These are phyloP conservation scores for Ammodramus savannarum DNA, from an alignment of 2,113 vertebrate genomes.

Conservation along the genomic window DNA sequence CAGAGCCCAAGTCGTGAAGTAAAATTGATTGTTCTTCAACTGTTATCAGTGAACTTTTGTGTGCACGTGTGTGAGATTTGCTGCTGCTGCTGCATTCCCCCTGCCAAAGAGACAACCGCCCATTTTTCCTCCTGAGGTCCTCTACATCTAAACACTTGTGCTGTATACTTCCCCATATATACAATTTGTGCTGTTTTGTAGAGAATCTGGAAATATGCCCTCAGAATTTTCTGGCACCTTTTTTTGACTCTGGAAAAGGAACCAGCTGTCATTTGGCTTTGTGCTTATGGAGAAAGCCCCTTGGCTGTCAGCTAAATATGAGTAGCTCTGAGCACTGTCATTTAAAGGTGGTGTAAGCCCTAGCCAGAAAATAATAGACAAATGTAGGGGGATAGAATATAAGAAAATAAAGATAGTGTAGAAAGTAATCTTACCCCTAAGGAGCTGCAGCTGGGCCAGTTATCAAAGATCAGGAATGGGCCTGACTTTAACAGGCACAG, in stretches of 20 bases:
- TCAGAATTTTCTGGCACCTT: not conserved
- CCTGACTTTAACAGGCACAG: no score
- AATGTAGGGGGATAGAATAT: not conserved
- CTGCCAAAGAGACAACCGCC: not conserved
- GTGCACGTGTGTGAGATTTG: not conserved
- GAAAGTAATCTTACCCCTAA: no score
- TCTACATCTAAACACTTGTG: not conserved
- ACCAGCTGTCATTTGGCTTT: not conserved
- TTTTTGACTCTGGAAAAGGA: not conserved
- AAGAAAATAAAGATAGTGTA: no score
- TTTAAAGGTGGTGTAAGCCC: not conserved
- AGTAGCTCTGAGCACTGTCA: not conserved
- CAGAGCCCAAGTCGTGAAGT: not conserved
- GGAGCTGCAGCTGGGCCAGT: no score
- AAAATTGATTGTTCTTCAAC: not conserved
- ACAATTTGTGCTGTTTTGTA: not conserved
- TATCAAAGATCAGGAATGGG: no score
- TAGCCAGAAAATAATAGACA: not conserved
- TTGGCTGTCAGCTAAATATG: not conserved
- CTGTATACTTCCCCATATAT: not conserved
- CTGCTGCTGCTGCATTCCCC: not conserved
- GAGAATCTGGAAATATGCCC: not conserved
- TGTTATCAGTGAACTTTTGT: not conserved
- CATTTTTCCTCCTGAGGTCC: not conserved
- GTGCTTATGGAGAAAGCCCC: not conserved